Evolutionary conservation across 2,797 vertebrate genomes (phyloP).

Genomic region (Phrynocephalus forsythii): DNA sequence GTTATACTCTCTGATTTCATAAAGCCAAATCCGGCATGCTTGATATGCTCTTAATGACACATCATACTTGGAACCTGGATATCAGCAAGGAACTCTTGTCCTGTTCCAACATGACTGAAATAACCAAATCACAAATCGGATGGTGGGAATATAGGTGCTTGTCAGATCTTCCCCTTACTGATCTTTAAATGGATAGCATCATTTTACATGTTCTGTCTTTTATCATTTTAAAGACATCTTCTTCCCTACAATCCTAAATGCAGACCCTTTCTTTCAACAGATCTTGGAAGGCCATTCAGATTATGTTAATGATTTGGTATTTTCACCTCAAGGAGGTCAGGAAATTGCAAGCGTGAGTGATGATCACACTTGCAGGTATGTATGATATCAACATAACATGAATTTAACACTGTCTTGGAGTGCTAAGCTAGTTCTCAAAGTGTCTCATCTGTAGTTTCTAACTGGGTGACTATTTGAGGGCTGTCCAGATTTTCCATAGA

Average conservation of each 20-base stretch:
- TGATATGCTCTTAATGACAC: too few relatives aligned
- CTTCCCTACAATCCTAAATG: neutral
- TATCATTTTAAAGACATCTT: neutral
- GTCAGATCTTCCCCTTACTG: neutral
- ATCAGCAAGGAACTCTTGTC: too few relatives aligned
- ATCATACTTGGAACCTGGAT: too few relatives aligned
- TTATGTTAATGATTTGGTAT: constrained; percentile 95
- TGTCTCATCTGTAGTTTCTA: constrained; percentile 13
- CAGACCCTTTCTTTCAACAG: constrained; percentile 72
- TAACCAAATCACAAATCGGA: too few relatives aligned
- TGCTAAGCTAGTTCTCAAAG: neutral
- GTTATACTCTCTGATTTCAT: too few relatives aligned
- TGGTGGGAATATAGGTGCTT: too few relatives aligned
- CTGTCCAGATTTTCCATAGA: neutral
- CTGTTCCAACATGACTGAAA: too few relatives aligned
- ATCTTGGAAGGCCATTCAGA: constrained; percentile 91
- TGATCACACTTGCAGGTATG: constrained; percentile 97
- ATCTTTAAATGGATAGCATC: neutral
- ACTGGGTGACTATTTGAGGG: neutral
- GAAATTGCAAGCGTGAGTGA: constrained; percentile 97
- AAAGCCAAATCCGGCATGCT: too few relatives aligned
- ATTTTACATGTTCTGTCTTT: neutral
- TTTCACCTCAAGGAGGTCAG: constrained; percentile 91
- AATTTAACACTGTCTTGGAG: neutral
- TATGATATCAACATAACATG: constrained; percentile 33